These are phyloP conservation scores for Tamandua tetradactyla DNA, from an alignment of 2,797 vertebrate genomes.

Conservation along the genomic window DNA sequence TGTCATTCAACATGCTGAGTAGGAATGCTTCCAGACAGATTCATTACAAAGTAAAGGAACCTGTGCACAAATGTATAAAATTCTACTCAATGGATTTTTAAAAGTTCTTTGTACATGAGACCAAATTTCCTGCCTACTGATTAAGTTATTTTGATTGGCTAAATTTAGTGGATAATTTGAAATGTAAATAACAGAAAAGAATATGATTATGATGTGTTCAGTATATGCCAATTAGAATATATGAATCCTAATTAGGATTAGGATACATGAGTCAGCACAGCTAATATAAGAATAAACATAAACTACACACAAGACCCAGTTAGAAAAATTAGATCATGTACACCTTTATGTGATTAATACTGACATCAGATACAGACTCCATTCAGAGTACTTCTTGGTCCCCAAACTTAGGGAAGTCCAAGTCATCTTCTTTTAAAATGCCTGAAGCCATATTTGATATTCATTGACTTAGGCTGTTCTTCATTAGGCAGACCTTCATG, in stretches of 20 bases:
- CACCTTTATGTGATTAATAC: not conserved
- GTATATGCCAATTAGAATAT: not conserved
- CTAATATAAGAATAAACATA: not conserved
- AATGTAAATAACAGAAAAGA: slow-evolving; percentile 48
- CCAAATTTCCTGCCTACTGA: slow-evolving; percentile 8
- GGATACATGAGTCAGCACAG: slow-evolving; percentile 14
- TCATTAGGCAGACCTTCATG: not conserved
- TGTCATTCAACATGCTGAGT: not conserved
- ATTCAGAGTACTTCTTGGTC: slow-evolving; percentile 12
- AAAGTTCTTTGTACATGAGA: not conserved
- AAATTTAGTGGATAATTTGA: slow-evolving; percentile 38
- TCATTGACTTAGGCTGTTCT: not conserved
- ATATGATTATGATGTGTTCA: slow-evolving; percentile 36
- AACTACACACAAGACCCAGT: not conserved
- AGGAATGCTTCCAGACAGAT: not conserved
- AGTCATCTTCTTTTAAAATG: slow-evolving; percentile 9
- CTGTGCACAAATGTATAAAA: slow-evolving; percentile 1
- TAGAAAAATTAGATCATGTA: slow-evolving; percentile 14
- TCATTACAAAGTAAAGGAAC: not conserved
- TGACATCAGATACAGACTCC: not conserved
- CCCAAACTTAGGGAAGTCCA: slow-evolving; percentile 1
- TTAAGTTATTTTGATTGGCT: slow-evolving; percentile 41
- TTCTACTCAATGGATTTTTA: not conserved
- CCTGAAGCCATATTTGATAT: not conserved
- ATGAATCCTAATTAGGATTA: slow-evolving; percentile 52